Base-by-base conservation (phyloP, 2,113 vertebrate genomes). In the Phyllostomus discolor region DNA sequence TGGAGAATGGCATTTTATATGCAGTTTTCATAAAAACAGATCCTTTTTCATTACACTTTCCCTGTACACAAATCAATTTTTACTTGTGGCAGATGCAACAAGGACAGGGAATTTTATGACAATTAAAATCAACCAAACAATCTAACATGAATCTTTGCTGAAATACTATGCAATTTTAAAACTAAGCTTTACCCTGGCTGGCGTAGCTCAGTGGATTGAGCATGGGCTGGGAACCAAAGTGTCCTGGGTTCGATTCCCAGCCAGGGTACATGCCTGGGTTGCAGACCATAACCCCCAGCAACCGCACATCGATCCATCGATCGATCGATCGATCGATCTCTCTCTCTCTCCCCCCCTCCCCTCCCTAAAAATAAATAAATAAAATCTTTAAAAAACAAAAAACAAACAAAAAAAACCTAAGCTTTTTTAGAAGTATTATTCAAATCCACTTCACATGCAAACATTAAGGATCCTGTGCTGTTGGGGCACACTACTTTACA, bases 401-500 rank as follows among this genome's bases (percentile, higher is more conserved):
- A n/a, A n/a, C n/a, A n/a, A n/a, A n/a, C n/a, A n/a, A n/a, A n/a
- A n/a, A n/a, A n/a, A n/a, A n/a, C n/a, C 15, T 73, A 94, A 97
- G 86, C 41, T 91, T 94, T 98, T 88, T 75, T 95, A 94, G 92
- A 98, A 97, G 91, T 97, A 96, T 97, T 95, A 94, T 96, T 94
- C 94, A 97, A 98, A 99, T 98, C 98, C 98, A 99, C 99, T 99
- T 99, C 99, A 98, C 98, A 99, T 98, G 98, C 99, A 98, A 99
- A 99, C 98, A 99, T 99, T 98, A 99, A 99, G 52, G 99, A 99
- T 97, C 99, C 96, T 97, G 98, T 98, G 98, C 98, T 99, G 98
- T 98, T 99, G 98, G 98, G 99, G 97, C 99, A 99, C 43, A 99
- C 99, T 98, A 99, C 98, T 98, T 99, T 99, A 98, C 98, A 99